These are phyloP conservation scores for Prunella strophiata DNA, from an alignment of 2,797 vertebrate species.

Conservation along the genomic window DNA sequence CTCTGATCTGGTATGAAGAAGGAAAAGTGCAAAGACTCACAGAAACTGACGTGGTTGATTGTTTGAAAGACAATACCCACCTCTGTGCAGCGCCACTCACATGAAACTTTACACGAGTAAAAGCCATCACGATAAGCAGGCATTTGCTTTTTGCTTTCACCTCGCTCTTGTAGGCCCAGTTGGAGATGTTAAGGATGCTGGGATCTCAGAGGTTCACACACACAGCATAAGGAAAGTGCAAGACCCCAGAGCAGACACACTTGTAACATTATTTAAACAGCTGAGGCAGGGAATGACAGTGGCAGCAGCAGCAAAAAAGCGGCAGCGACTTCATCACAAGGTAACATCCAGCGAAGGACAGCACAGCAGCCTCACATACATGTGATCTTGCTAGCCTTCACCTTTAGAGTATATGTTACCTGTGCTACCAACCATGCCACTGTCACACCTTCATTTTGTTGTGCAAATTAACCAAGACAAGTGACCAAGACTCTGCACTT, in stretches of 20 bases:
- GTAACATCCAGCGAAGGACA: rapidly evolving
- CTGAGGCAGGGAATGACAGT: not conserved
- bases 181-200: not conserved
- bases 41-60: not conserved
- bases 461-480: not conserved
- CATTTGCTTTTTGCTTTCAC: not conserved
- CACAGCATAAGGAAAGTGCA: not conserved
- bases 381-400: rapidly evolving
- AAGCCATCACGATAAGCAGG: not conserved
- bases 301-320: not conserved
- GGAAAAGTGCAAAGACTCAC: not conserved
- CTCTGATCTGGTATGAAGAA: not conserved
- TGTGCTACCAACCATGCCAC: not conserved
- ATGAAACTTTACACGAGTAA: not conserved
- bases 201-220: not conserved
- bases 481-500: not conserved
- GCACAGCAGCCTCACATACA: not conserved
- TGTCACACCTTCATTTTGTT: not conserved
- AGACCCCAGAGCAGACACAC: not conserved
- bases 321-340: not conserved
- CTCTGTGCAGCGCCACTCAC: not conserved
- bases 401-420: not conserved
- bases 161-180: not conserved
- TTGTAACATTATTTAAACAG: not conserved
- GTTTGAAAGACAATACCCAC: not conserved